phyloP scores from a whole-genome alignment of 2,797 vertebrate species.

The Hoplostethus atlanticus region DNA sequence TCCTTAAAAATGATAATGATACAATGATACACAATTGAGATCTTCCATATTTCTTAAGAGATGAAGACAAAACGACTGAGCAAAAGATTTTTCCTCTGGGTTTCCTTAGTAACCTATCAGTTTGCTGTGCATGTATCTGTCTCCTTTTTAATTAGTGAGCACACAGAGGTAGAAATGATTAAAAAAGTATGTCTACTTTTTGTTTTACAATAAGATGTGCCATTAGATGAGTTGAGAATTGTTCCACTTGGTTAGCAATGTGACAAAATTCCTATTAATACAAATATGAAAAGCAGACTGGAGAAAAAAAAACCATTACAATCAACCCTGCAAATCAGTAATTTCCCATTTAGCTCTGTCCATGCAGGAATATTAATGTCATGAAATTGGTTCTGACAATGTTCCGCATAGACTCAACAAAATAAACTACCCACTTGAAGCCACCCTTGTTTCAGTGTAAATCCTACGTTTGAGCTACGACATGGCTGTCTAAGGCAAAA shows the following conservation, averaged over 20 bases:
- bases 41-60: too few relatives aligned
- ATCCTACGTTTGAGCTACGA: not conserved
- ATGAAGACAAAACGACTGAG: too few relatives aligned
- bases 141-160: slow-evolving; percentile 34
- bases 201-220: slow-evolving; percentile 40
- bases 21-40: too few relatives aligned
- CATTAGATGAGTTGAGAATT: slow-evolving; percentile 32
- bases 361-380: slow-evolving; percentile 15
- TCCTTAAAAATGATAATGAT: too few relatives aligned
- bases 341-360: slow-evolving; percentile 48
- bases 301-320: slow-evolving; percentile 1
- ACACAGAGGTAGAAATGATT: slow-evolving; percentile 21
- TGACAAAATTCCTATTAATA: slow-evolving; percentile 46
- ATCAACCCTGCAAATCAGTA: slow-evolving; percentile 43
- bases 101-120: slow-evolving; percentile 34
- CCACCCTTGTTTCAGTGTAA: slow-evolving; percentile 6
- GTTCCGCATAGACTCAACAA: slow-evolving; percentile 2
- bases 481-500: not conserved
- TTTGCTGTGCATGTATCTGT: slow-evolving; percentile 20
- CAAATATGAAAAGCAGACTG: slow-evolving; percentile 36
- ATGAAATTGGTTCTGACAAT: slow-evolving; percentile 33
- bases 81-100: too few relatives aligned
- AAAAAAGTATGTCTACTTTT: slow-evolving; percentile 14
- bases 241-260: slow-evolving; percentile 51
- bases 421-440: slow-evolving; percentile 10